Evolutionary conservation across 2,888 invertebrate species (phyloP), one percentile per base, ranked within the genome.

Genomic region (Lycocerus yunnanus): DNA sequence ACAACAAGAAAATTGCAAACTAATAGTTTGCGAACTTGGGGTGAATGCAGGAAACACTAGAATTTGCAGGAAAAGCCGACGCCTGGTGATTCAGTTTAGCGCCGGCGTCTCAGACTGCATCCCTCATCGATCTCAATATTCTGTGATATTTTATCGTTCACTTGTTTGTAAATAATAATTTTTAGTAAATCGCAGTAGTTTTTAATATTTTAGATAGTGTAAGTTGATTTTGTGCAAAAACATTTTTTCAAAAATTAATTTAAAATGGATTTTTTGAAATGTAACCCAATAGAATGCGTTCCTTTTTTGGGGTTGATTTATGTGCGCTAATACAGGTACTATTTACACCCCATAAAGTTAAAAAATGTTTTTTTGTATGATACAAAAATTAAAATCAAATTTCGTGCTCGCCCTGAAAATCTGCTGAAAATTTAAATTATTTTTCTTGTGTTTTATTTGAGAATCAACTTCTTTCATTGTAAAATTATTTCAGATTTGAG

Each of bases 121-220:
- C 67, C 27, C 20, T 74, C 43, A 78, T 78, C 68, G 78, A 79
- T 79, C 74, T 70, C 67, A 72, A 65, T 60, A 20, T 18, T 68
- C 65, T 69, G 69, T 69, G 65, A 72, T 69, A 69, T 20, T 20
- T 18, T 59, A 24, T 66, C 59, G 14, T 65, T 43, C 15, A 69
- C 24, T 72, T 72, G 21, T 24, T 24, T 24, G 21, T 24, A 24
- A 24, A 24, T 24, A 24, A 24, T 10, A 24, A 10, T 24, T 24
- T 24, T 24, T 24, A 10, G 21, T 24, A 24, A 24, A 24, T 9
- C 11, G 11, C 10, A 10, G 21, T 24, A 24, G 21, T 24, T 24
- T 21, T 24, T 24, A 24, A 24, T 10, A 24, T 24, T 24, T 24
- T 24, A 24, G 21, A 24, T 24, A 24, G 21, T 24, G 21, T 24